Evolutionary conservation across 2,888 invertebrate genomes (phyloP).

Genomic region (Drosophila nigricruria): DNA sequence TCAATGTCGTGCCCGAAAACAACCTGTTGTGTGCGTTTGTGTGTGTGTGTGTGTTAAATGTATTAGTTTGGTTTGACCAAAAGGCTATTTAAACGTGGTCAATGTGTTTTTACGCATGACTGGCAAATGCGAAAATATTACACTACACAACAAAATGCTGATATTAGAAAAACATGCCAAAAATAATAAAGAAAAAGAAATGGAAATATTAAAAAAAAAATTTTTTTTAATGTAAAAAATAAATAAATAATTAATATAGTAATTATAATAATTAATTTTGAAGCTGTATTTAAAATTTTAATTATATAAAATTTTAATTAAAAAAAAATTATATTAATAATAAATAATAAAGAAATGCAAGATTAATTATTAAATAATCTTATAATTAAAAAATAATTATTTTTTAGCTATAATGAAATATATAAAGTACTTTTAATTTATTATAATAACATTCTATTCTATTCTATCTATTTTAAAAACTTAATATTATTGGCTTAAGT

Average conservation of each 20-base stretch:
- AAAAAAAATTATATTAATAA: too few species aligned
- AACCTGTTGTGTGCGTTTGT: constrained; percentile 66
- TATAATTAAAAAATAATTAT: too few species aligned
- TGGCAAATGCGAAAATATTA: constrained; percentile 38
- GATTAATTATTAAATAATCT: too few species aligned
- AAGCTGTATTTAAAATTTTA: not conserved
- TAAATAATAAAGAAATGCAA: too few species aligned
- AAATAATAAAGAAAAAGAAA: not conserved
- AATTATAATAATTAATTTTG: not conserved
- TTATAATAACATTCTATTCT: too few species aligned
- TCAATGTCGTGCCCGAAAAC: constrained; percentile 50
- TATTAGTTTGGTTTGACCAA: constrained; percentile 65
- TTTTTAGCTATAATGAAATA: too few species aligned
- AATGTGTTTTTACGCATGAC: constrained; percentile 72
- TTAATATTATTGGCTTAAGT: too few species aligned
- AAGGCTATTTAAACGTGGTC: constrained; percentile 73
- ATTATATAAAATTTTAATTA: not conserved
- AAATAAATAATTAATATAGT: not conserved
- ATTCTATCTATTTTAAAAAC: too few species aligned
- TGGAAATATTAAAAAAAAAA: not conserved
- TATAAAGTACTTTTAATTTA: too few species aligned
- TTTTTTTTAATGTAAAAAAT: not conserved
- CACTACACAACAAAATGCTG: constrained; percentile 41
- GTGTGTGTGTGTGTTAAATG: constrained; percentile 55
- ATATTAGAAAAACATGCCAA: not conserved